Evolutionary conservation across 2,113 vertebrate genomes (phyloP), one percentile per base, ranked within the genome.

Genomic region (Eupsittula cactorum): DNA sequence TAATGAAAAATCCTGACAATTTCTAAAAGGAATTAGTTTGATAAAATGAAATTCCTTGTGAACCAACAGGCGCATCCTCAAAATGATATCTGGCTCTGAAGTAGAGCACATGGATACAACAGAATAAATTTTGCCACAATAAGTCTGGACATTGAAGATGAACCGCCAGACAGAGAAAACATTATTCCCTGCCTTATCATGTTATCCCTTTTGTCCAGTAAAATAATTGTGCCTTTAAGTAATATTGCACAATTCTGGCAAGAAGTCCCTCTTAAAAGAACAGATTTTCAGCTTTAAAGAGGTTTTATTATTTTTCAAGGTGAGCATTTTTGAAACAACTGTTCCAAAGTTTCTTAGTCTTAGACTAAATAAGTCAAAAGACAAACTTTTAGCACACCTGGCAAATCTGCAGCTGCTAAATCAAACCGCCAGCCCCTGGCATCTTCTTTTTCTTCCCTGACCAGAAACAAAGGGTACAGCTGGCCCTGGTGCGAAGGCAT

Each of bases 181-280:
- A 86, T 95, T 82, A 90, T 42, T 85, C 19, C 41, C 52, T 70
- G 47, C 41, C 68, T 93, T 93, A 71, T 35, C 25, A 0, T 21
- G 9, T 49, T 62, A 57, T 49, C 33, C 27, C 11, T 82, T 94
- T 85, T 76, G 49, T 57, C 41, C 71, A 74, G 71, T 46, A 88
- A 91, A 92, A 46, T 44, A 79, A 74, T 35, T 33, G 71, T 85
- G 27, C 47, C 46, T 86, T 75, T 79, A 79, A 79, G 84, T 67
- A 88, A 82, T 55, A 78, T 41, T 88, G 24, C 71, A 86, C 49
- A 88, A 50, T 71, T 91, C 41, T 94, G 92, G 88, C 53, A 87
- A 79, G 47, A 75, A 86, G 11, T 19, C 50, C 63, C 80, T 93
- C 64, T 71, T 90, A 67, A 90, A 87, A 73, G 11, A 77, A 65